Evolutionary conservation across 1,140 invertebrate species (phyloP), one percentile per base, ranked within the genome.

Genomic region (Procambarus clarkii): DNA sequence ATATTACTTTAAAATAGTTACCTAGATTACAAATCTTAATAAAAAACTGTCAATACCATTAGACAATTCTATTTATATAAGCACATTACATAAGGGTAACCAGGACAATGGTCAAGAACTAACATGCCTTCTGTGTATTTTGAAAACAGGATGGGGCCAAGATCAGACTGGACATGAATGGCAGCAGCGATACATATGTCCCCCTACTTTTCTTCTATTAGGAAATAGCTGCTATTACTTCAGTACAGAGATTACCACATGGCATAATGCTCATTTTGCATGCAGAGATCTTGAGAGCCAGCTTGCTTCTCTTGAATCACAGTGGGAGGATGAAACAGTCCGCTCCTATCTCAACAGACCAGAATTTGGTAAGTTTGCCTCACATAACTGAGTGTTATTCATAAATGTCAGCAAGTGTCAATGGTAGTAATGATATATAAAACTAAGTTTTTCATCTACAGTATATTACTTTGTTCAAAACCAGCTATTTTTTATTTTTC

Each of bases 221-320:
- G 96, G 96, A 46, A 96, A 96, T 93, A 96, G 96, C 93, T 97
- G 97, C 93, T 97, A 97, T 94, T 97, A 95, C 94, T 96, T 97
- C 94, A 97, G 97, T 93, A 96, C 95, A 13, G 95, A 95, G 81
- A 95, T 95, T 46, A 95, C 95, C 0, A 96, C 96, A 21, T 97
- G 97, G 97, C 95, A 96, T 91, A 96, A 96, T 18, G 97, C 97
- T 8, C 95, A 96, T 93, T 97, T 96, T 93, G 94, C 96, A 76
- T 97, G 97, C 94, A 95, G 96, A 58, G 94, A 96, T 54, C 95
- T 95, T 91, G 95, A 96, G 79, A 96, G 96, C 85, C 96, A 96
- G 84, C 94, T 97, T 44, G 96, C 96, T 15, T 95, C 96, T 34
- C 95, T 97, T 45, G 95, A 96, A 81, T 96, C 95, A 80, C 95